Evolutionary conservation across 2,797 vertebrate species (phyloP), one percentile per base, ranked within the genome.

Genomic region (Chromobotia macracanthus): DNA sequence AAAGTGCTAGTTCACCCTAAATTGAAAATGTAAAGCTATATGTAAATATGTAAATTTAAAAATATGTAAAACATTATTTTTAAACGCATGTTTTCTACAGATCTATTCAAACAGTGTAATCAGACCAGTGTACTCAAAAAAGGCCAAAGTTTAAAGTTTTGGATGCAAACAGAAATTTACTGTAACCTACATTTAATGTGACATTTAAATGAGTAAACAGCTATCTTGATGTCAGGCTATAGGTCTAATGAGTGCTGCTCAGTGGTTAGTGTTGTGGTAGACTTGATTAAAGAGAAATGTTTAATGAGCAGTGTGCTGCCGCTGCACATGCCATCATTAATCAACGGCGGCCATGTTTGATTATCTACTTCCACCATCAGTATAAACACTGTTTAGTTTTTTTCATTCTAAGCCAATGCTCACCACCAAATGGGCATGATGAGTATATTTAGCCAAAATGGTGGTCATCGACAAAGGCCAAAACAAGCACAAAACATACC

Each of bases 401-500:
- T 50, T 50, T 19, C 48, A 51, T 79, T 28, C 38, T 61, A 79
- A 79, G 61, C 60, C 71, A 77, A n/a, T 51, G 28, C 69, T 78
- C 25, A 81, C 82, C 81, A 75, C 64, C 72, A 60, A 70, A 50
- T 58, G 58, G 58, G 53, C 35, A 23, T 13, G 5, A 18, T n/a
- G 58, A n/a, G 38, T 75, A 83, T 81, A 80, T 82, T 72, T 63
- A 69, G 61, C 25, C 64, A 75, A 80, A 81, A 61, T 35, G 38
- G 75, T 75, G 75, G 81, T 74, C 79, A 82, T 78, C 75, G 44
- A 53, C n/a, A 9, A 78, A 55, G 38, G 44, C 23, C 31, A 46
- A 83, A 83, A 73, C 79, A 53, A 58, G 80, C 75, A 82, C 82
- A 84, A 84, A 85, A 72, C 88, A 90, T 85, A 91, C 83, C 84